Base-by-base conservation (phyloP, 2,888 invertebrate species). In the Atrina japonica region DNA sequence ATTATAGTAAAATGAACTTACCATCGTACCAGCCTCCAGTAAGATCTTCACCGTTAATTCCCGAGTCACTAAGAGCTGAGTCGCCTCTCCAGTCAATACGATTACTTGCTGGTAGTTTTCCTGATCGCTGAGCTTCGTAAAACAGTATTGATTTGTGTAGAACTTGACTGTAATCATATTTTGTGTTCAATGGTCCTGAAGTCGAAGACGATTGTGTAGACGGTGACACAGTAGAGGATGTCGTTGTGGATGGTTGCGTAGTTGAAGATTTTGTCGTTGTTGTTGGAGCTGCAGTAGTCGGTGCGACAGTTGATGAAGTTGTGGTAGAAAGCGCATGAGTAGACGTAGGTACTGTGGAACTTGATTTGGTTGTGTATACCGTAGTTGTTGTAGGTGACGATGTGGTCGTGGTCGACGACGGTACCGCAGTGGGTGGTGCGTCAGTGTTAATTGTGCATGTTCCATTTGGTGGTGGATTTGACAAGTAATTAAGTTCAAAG, bases 11-110 rank as follows among this genome's bases (percentile, higher is more conserved):
- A 43, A 5, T 43, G 43, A 43, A 5, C 84, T 70, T 66, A 87
- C 87, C 86, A 64, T 87, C 86, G 73, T 83, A 86, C 86, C 86
- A 88, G 6, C 87, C 87, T 9, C 87, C 87, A 6, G 83, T 82
- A 29, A 88, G 77, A 70, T 86, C 85, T 65, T 82, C 79, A 1
- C 83, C 84, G 1, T 77, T 71, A 30, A 74, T 69, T 1, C 83
- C 80, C 29, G 67, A 70, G 61, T 88, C 88, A 6, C 63, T 70
- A 7, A 85, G 66, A 7, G 82, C 83, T 0, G 88, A 86, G 67
- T 86, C 83, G 6, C 81, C 78, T 50, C 87, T 74, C 83, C 83
- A 88, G 1, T 75, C 73, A 14, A 88, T 75, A 2, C 84, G 70
- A 75, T 87, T 86, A 53, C 60, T 64, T 18, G 69, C 60, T 0